Evolutionary conservation across 2,888 invertebrate species (phyloP), one percentile per base, ranked within the genome.

Genomic region (Agyllia agylla): DNA sequence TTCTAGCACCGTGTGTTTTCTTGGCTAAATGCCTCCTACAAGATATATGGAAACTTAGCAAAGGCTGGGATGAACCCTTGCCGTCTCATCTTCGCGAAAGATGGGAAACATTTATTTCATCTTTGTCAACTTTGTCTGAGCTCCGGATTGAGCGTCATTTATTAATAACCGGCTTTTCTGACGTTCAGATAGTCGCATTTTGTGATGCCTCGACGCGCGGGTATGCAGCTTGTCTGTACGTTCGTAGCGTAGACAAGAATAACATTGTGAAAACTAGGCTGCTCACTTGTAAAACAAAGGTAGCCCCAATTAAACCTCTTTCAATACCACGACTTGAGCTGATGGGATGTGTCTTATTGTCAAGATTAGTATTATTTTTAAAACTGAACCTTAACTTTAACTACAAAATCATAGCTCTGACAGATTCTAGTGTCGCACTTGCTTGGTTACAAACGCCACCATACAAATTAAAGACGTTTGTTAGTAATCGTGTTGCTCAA

Each of bases 1-100:
- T 77, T 77, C 30, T 77, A 77, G 77, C 77, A 77, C 77, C 77
- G 77, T 77, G 77, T 77, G 77, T 77, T 77, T 77, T 77, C 30
- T 77, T 77, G 77, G 77, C 77, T 30, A 77, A 77, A 27, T 77
- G 77, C 77, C 77, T 77, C 77, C 30, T 77, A 13, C 77, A 77
- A 17, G 79, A 79, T 33, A 33, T 79, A 35, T 79, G 79, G 79
- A 79, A 79, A 33, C 38, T 33, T 20, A 79, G 31, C 20, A 30
- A 15, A 73, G 30, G 73, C 15, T 73, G 73, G 73, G 73, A 73
- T 73, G 73, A 73, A 27, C 73, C 27, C 13, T 17, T 73, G 15
- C 73, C 73, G 30, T 17, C 27, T 73, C 27, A 73, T 30, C 73
- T 73, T 13, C 73, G 73, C 15, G 73, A 73, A 9, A 73, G 30